A percentile compares a stretch with the other conserved stretches of the same genome.
Conservation (phyloP, 2,113 vertebrate species). For the Poicephalus gulielmi region DNA sequence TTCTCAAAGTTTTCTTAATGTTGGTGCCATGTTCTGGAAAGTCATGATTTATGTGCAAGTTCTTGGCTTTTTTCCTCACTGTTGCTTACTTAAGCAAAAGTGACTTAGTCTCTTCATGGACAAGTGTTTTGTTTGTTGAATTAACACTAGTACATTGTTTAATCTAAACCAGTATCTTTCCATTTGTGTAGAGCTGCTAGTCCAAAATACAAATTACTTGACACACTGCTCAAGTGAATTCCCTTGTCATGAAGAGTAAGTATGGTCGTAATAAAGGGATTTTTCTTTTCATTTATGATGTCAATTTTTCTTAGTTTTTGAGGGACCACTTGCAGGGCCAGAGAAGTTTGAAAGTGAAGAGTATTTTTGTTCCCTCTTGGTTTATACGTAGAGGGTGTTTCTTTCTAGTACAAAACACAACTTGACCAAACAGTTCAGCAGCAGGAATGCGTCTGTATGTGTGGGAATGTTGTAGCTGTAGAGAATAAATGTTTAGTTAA, state of each 20-base stretch:
- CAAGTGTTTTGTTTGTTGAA: not conserved
- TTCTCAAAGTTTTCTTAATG: not conserved
- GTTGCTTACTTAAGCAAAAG: not conserved
- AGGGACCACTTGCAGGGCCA: not conserved
- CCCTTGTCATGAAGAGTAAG: not conserved
- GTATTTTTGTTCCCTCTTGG: not conserved
- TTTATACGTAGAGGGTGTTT: not conserved
- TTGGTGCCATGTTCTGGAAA: not conserved
- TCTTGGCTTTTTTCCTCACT: not conserved
- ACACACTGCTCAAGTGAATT: not conserved
- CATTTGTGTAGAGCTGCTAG: not conserved
- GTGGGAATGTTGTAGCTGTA: not conserved
- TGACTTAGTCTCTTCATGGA: not conserved
- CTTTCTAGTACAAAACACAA: not conserved
- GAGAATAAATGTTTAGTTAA: not conserved
- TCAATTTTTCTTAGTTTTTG: not conserved
- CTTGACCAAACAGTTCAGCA: not conserved
- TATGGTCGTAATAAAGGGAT: not conserved
- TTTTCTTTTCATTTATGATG: not conserved
- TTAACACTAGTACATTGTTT: not conserved
- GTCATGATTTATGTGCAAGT: not conserved
- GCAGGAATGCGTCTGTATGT: not conserved
- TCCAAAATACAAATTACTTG: not conserved
- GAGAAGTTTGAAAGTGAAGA: not conserved
- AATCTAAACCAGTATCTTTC: not conserved